Base-by-base conservation (phyloP, 2,113 vertebrate genomes). In the Nycticorax nycticorax region DNA sequence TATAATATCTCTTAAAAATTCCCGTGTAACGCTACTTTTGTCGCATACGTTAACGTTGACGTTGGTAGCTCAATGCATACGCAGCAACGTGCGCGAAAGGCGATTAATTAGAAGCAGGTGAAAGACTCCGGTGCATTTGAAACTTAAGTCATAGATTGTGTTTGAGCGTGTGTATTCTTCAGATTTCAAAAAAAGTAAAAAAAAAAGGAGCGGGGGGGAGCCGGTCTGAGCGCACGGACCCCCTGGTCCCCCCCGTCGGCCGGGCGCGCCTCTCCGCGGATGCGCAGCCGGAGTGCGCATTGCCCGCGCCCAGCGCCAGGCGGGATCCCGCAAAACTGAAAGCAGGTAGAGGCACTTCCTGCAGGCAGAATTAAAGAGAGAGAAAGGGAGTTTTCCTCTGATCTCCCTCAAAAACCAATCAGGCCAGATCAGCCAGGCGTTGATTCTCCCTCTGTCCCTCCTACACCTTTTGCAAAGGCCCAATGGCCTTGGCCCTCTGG, bases 391-490 rank as follows among this genome's bases (percentile, higher is more conserved):
- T 93, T 93, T 77, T 85, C 93, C 75, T 81, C 86, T 72, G 74
- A 80, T 95, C 68, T 79, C 92, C 39, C 53, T 78, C 67, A 64
- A 74, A 97, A 93, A 92, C 97, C 98, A 98, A 98, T 98, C 89
- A 93, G 39, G 95, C 93, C 78, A 16, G 77, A 90, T 95, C 85
- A 94, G 59, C 81, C 91, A 83, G 79, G 97, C 91, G 95, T 84
- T 84, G 81, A 60, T 92, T 93, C 85, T 68, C 79, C 8, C 22
- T 56, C 80, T 19, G 97, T 97, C 98, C 98, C 98, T 95, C 99
- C 98, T 98, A 99, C 97, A 99, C 99, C 98, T 99, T 99, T 99
- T 55, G 57, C 41, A 92, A 94, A 47, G 96, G 97, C 95, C 98
- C 98, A 98, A 99, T 98, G 92, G 94, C 84, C 12, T 94, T 27